A percentile compares a stretch with the other conserved stretches of the same genome.
Evolutionary conservation across 2,888 invertebrate genomes (phyloP).

Genomic region (Aphelenchoides bicaudatus): DNA sequence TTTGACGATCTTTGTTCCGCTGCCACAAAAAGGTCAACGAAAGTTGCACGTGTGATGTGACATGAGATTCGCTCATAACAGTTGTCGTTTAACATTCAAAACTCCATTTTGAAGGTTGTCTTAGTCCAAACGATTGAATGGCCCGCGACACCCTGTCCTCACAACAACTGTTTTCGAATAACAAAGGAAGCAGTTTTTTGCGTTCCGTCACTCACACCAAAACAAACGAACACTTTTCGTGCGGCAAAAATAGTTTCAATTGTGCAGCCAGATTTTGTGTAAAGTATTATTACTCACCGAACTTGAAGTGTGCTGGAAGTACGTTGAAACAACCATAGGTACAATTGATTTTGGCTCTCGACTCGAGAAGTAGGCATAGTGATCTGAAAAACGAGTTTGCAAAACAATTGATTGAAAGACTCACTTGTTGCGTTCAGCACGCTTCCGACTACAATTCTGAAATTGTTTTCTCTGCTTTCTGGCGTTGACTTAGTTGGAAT

Average conservation of each 20-base stretch:
- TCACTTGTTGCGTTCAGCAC: slow-evolving; percentile 17
- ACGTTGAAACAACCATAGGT: slow-evolving; percentile 42
- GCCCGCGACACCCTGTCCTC: too few species aligned
- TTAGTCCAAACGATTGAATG: too few species aligned
- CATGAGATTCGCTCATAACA: too few species aligned
- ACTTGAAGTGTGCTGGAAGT: slow-evolving; percentile 37
- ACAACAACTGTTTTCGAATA: too few species aligned
- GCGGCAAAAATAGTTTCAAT: not conserved
- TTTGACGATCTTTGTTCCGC: not conserved
- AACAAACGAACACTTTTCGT: not conserved
- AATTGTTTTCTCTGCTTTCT: slow-evolving; percentile 17
- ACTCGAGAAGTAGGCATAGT: slow-evolving; percentile 35
- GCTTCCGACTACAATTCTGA: slow-evolving; percentile 16
- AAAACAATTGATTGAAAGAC: slow-evolving; percentile 3
- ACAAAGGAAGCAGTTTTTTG: too few species aligned
- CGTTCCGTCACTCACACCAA: too few species aligned
- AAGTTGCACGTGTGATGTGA: too few species aligned
- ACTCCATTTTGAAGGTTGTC: not conserved
- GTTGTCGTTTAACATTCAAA: not conserved
- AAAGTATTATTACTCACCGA: slow-evolving; percentile 29
- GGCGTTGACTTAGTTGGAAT: not conserved
- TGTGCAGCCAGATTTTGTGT: not conserved
- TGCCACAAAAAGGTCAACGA: not conserved
- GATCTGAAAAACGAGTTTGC: slow-evolving; percentile 26
- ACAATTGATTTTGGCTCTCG: slow-evolving; percentile 16